A percentile compares a stretch with the other conserved stretches of the same genome.
Conservation (phyloP, 2,113 vertebrate genomes). For the Sylvietta virens region DNA sequence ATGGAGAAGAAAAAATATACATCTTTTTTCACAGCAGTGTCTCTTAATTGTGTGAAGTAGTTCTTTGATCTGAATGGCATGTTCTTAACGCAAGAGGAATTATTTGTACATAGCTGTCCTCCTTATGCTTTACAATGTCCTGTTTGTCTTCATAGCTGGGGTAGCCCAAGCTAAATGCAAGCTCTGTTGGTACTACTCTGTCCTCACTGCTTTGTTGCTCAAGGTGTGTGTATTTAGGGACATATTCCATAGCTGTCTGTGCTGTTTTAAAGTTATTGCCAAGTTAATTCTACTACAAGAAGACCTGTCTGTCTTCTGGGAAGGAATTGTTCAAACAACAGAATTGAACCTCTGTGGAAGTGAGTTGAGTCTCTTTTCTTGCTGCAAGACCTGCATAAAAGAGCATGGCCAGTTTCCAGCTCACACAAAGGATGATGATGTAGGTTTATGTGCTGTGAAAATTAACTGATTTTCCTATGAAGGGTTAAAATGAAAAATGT, state of each 20-base stretch:
- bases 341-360: background rate
- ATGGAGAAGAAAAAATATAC: background rate
- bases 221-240: background rate
- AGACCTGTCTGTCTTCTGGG: background rate
- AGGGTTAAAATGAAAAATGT: background rate
- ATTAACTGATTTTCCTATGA: background rate
- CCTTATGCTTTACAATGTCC: fast-evolving
- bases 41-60: background rate
- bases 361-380: background rate
- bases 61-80: background rate
- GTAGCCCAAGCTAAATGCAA: background rate
- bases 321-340: background rate
- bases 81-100: background rate
- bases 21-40: background rate
- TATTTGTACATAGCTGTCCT: background rate
- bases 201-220: background rate
- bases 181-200: background rate
- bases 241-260: background rate
- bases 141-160: background rate
- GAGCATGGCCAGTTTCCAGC: background rate
- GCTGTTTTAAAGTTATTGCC: background rate
- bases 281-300: background rate
- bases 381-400: background rate
- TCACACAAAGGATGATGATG: background rate
- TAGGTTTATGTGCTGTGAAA: background rate